Evolutionary conservation across 2,888 invertebrate species (phyloP).

Genomic region (Dicranocentrus wangi): DNA sequence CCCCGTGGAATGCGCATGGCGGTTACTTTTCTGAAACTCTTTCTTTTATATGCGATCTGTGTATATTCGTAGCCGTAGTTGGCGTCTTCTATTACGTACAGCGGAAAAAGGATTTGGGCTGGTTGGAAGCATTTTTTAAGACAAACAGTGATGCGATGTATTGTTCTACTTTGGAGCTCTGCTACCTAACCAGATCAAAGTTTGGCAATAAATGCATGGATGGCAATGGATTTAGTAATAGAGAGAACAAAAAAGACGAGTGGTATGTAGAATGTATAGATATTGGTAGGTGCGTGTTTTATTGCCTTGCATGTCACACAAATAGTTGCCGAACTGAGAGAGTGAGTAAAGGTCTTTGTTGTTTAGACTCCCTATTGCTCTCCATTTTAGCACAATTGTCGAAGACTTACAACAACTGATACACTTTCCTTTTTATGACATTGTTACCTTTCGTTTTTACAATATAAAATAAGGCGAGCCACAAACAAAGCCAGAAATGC

Average conservation of each 20-base stretch:
- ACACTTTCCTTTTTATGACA: background rate
- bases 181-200: no score
- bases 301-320: no score
- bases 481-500: background rate
- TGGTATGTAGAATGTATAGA: no score
- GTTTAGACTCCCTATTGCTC: background rate
- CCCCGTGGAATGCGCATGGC: background rate
- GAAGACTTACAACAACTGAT: background rate
- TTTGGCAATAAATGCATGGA: no score
- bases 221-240: no score
- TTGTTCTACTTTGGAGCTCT: no score
- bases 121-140: no score
- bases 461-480: slow-evolving; percentile 7
- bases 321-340: background rate
- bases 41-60: background rate
- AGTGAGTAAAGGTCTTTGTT: background rate
- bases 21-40: background rate
- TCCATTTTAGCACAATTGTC: background rate
- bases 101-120: no score
- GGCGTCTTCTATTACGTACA: background rate
- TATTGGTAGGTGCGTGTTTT: no score
- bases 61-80: no score
- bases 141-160: no score
- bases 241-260: no score
- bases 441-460: background rate